These are phyloP conservation scores for Eubucco bourcierii DNA, from an alignment of 2,113 vertebrate species.

Conservation along the genomic window DNA sequence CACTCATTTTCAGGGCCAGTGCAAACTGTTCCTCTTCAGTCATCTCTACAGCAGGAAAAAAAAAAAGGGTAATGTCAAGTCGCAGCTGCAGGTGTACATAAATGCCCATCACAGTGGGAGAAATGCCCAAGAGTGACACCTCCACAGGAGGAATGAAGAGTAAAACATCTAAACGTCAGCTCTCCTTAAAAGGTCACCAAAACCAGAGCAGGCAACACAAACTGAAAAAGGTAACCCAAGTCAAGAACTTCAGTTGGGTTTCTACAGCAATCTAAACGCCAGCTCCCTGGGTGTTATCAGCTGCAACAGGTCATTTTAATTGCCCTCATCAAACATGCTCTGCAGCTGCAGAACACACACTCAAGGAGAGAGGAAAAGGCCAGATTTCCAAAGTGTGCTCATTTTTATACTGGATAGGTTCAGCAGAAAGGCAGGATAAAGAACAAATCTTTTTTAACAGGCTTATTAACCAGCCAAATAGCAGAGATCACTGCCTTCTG, in stretches of 20 bases:
- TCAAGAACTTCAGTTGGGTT: not conserved
- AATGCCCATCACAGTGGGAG: not conserved
- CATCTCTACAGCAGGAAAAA: constrained; percentile 80
- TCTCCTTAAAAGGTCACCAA: not conserved
- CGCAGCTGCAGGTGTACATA: not conserved
- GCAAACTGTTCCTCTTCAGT: constrained; percentile 94
- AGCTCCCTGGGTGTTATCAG: not conserved
- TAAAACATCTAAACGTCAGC: not conserved
- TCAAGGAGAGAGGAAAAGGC: not conserved
- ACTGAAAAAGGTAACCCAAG: not conserved
- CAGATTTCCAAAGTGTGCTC: not conserved
- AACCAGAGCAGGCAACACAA: not conserved
- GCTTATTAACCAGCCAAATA: not conserved
- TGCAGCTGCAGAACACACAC: not conserved
- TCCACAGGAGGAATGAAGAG: not conserved
- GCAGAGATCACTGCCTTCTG: not conserved
- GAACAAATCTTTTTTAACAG: not conserved
- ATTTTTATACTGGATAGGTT: not conserved
- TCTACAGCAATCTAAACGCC: not conserved
- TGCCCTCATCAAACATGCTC: not conserved
- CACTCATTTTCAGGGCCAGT: constrained; percentile 88
- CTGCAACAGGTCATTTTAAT: not conserved
- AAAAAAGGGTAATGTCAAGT: not conserved
- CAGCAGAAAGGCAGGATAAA: not conserved
- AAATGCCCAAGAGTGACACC: not conserved